These are phyloP conservation scores for Myotis brandtii DNA, from an alignment of 2,113 vertebrate species.

Conservation along the genomic window DNA sequence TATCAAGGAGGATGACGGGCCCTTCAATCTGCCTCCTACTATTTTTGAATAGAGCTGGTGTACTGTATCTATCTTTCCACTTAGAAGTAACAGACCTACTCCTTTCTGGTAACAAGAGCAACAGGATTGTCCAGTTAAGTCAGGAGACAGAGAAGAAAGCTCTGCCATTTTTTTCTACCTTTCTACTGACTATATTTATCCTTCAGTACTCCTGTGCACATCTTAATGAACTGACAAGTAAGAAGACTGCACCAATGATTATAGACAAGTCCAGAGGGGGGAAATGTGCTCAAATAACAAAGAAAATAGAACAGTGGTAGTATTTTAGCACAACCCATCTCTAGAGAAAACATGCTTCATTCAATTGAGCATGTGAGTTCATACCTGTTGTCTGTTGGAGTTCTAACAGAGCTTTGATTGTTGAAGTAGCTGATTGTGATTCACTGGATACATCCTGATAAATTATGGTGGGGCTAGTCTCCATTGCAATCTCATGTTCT, in stretches of 20 bases:
- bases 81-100: not conserved
- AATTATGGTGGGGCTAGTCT: conserved; percentile 95
- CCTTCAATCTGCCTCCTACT: not conserved
- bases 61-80: not conserved
- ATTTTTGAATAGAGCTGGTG: not conserved
- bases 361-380: conserved; percentile 77
- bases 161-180: not conserved
- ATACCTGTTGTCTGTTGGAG: conserved; percentile 97
- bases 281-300: conserved; percentile 72
- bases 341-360: conserved; percentile 79
- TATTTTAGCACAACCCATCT: conserved; percentile 74
- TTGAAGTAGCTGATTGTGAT: conserved; percentile 97
- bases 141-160: conserved; percentile 43
- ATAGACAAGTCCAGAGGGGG: conserved; percentile 65
- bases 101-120: conserved; percentile 15
- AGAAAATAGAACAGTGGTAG: conserved; percentile 65
- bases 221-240: conserved; percentile 61
- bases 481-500: conserved; percentile 96
- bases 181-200: not conserved
- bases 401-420: conserved; percentile 97
- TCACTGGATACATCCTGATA: conserved; percentile 96
- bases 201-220: not conserved
- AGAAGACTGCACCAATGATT: conserved; percentile 62
- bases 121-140: conserved; percentile 31
- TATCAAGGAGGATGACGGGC: conserved; percentile 13